Evolutionary conservation across 1,140 invertebrate species (phyloP).

Genomic region (Drosophila bipectinata): DNA sequence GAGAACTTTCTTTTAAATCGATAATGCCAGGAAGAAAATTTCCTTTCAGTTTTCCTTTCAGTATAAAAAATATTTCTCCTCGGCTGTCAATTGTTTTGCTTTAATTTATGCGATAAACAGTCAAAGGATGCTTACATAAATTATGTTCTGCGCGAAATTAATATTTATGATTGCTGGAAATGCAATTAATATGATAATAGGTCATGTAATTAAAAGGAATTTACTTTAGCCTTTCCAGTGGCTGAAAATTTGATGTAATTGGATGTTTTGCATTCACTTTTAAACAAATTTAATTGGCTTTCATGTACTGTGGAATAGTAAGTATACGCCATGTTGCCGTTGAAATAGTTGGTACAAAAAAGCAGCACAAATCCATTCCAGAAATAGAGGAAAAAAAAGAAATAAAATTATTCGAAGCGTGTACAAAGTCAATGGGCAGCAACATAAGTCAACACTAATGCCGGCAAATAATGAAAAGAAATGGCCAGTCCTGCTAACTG

Average conservation of each 20-base stretch:
- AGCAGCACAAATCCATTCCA: neutral
- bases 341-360: neutral
- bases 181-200: constrained; percentile 58
- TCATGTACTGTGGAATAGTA: neutral
- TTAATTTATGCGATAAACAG: constrained; percentile 44
- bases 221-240: constrained; percentile 1
- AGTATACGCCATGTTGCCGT: neutral
- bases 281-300: constrained; percentile 8
- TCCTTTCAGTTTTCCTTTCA: neutral
- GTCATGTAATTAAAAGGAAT: constrained; percentile 46
- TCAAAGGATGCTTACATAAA: constrained; percentile 35
- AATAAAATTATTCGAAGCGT: constrained; percentile 29
- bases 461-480: constrained; percentile 66
- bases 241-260: constrained; percentile 14
- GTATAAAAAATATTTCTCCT: constrained; percentile 18
- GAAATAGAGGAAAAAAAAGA: constrained; percentile 21
- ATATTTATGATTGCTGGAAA: constrained; percentile 58
- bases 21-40: neutral
- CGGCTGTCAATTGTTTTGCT: constrained; percentile 47
- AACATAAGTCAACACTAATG: constrained; percentile 69
- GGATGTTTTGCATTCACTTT: constrained; percentile 25
- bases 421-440: constrained; percentile 59
- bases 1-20: too few species aligned
- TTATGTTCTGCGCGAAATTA: constrained; percentile 42
- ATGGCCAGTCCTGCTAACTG: constrained; percentile 48